These are phyloP conservation scores for Eudyptes chrysolophus DNA, from an alignment of 2,113 vertebrate species.

Conservation along the genomic window DNA sequence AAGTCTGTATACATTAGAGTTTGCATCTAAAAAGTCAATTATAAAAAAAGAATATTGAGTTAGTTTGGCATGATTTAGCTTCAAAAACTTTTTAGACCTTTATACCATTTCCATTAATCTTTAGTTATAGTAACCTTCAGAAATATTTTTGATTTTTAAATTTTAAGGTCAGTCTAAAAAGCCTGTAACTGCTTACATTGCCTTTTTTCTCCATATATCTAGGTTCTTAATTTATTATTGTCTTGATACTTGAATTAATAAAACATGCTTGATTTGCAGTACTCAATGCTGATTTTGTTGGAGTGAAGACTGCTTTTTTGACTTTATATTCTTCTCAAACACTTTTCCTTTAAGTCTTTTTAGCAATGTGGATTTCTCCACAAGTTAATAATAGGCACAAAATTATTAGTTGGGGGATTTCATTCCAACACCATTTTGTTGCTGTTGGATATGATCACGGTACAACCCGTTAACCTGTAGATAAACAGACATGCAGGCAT, in stretches of 20 bases:
- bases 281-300: not conserved
- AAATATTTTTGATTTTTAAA: not conserved
- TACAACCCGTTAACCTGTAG: not conserved
- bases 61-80: not conserved
- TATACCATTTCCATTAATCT: not conserved
- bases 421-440: not conserved
- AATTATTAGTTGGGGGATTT: not conserved
- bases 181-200: not conserved
- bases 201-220: not conserved
- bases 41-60: not conserved
- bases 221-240: constrained; percentile 7
- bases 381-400: not conserved
- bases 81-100: not conserved
- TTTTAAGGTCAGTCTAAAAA: not conserved
- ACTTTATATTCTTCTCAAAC: not conserved
- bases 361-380: not conserved
- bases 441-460: not conserved
- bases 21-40: not conserved
- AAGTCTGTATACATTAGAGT: not conserved
- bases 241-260: not conserved
- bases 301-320: not conserved
- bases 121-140: not conserved
- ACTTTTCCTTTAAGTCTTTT: not conserved
- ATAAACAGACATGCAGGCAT: not conserved
- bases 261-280: not conserved